phyloP scores from a whole-genome alignment of 35 echinoderm and acorn worm species.

The Heliocidaris erythrogramma region DNA sequence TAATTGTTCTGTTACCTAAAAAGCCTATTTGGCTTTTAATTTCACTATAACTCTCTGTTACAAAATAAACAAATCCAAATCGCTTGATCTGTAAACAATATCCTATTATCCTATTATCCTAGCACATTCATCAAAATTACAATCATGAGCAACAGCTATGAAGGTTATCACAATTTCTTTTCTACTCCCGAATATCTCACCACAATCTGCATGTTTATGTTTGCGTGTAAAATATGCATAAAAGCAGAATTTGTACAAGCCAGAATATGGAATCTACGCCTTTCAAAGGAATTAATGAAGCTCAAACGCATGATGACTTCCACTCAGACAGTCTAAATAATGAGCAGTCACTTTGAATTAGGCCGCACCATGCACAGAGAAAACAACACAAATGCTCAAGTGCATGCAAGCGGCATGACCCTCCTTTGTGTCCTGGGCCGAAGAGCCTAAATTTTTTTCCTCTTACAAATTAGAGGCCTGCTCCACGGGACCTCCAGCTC shows the following conservation, averaged over 20 bases:
- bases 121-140: neutral
- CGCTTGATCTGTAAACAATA: neutral
- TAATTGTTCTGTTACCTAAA: neutral
- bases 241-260: neutral
- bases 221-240: neutral
- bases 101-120: neutral
- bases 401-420: conserved; percentile 13
- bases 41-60: too few species aligned
- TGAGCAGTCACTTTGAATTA: conserved; percentile 40
- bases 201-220: neutral
- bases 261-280: neutral
- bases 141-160: neutral
- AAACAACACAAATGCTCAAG: conserved; percentile 26
- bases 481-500: neutral
- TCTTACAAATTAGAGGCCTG: conserved; percentile 18
- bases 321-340: conserved; percentile 15
- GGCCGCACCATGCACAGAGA: conserved; percentile 16
- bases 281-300: conserved; percentile 27
- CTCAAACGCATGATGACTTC: conserved; percentile 10
- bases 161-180: neutral
- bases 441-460: conserved; percentile 20
- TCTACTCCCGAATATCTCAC: neutral
- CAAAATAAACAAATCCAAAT: neutral
- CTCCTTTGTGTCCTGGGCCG: neutral
- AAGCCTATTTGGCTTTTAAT: neutral